These are phyloP conservation scores for Cheirogaleus medius DNA, from an alignment of 2,113 vertebrate genomes.

Conservation along the genomic window DNA sequence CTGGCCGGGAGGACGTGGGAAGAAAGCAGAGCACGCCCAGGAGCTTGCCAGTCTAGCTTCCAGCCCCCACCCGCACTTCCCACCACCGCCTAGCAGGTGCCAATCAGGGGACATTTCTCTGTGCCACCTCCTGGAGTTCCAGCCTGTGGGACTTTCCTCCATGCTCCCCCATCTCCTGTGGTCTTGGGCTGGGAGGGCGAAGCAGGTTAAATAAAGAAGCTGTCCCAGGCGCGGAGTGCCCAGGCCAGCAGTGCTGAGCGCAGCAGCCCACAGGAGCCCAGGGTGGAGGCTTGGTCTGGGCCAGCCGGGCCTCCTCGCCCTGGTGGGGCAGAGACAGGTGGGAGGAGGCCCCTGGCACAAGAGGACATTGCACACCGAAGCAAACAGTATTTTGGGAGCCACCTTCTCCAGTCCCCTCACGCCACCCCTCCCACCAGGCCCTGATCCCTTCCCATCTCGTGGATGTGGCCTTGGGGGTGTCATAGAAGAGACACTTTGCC, in stretches of 20 bases:
- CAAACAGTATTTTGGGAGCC: no score
- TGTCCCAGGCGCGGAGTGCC: neutral
- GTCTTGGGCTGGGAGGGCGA: neutral
- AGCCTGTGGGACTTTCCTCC: neutral
- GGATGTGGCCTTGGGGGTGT: rapidly evolving
- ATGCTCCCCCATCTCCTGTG: neutral
- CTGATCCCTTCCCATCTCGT: neutral
- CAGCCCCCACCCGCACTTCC: neutral
- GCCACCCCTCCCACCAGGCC: rapidly evolving
- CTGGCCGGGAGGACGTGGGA: neutral
- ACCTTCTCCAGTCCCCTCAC: neutral
- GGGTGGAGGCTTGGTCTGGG: neutral
- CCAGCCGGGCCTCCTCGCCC: neutral
- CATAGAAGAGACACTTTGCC: neutral
- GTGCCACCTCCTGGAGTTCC: no score
- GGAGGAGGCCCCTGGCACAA: neutral
- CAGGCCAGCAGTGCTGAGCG: neutral
- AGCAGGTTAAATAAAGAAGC: neutral
- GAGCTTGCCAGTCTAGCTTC: neutral
- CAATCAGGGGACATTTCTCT: rapidly evolving
- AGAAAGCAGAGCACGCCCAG: neutral
- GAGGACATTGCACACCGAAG: neutral
- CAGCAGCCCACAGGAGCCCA: neutral
- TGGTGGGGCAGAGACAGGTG: neutral
- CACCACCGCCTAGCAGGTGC: rapidly evolving